Base-by-base conservation (phyloP, 2,113 vertebrate genomes). In the Odobenus rosmarus region DNA sequence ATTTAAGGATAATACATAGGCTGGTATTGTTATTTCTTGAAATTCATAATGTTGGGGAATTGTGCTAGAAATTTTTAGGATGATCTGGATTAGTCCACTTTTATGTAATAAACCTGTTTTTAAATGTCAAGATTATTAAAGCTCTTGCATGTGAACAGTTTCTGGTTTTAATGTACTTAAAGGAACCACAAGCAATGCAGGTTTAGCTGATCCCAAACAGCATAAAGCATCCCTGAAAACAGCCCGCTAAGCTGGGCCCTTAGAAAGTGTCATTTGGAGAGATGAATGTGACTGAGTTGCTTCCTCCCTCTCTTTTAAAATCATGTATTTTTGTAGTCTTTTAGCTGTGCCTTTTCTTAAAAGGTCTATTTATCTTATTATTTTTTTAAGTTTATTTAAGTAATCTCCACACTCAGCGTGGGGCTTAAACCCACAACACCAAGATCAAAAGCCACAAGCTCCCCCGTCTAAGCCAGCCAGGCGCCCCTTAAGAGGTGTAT, bases 71-170 rank as follows among this genome's bases (percentile, higher is more conserved):
- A 95, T 85, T 88, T 96, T 94, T 71, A 83, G 90, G 69, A 89
- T 94, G 67, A 92, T 93, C 86, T 97, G 93, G 86, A 90, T 96
- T 95, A 94, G 84, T 36, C 42, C 55, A 46, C 81, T 96, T 98
- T 97, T 96, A 85, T 80, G 51, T 95, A 93, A 97, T 96, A 92
- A 97, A 93, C 95, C 87, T 95, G 95, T 93, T 97, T 97, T 90
- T 88, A 92, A 95, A 85, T 46, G n/a, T 92, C 42, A 59, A 24
- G 76, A 90, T 98, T 94, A 93, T 90, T 97, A 96, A 98, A 96
- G 84, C 80, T 81, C 82, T 88, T 95, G 72, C 51, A 59, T 81
- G 90, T 97, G 96, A 96, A 90, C 90, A 92, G 28, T 64, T 80
- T 36, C 90, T 96, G 69, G 87, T 85, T 98, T 98, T 97, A 96